A percentile compares a stretch with the other conserved stretches of the same genome.
These are phyloP conservation scores for Pandion haliaetus DNA, from an alignment of 2,113 vertebrate species.

Conservation along the genomic window DNA sequence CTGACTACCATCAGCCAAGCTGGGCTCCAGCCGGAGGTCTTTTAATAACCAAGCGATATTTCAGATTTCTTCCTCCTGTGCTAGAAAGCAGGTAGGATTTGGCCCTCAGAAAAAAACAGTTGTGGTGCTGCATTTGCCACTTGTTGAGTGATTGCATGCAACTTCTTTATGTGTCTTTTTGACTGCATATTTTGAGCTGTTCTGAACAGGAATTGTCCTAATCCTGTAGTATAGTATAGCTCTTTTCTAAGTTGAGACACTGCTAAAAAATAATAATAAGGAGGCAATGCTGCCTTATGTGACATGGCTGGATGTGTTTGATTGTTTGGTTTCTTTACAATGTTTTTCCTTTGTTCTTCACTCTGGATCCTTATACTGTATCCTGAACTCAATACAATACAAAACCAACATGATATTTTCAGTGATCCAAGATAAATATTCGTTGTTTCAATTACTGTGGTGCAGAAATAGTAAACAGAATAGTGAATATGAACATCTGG, in stretches of 20 bases:
- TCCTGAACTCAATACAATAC: neutral
- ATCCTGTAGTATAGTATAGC: neutral
- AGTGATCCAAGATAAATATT: neutral
- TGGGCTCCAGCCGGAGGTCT: neutral
- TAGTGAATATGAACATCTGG: constrained; percentile 15
- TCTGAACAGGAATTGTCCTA: neutral
- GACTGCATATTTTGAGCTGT: neutral
- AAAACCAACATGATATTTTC: neutral
- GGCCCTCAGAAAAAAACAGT: neutral
- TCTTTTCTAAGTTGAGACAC: neutral
- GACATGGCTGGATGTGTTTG: neutral
- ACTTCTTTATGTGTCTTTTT: neutral
- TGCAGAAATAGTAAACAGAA: neutral
- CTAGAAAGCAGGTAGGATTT: neutral
- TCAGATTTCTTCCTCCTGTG: neutral
- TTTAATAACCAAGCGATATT: neutral
- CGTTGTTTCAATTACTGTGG: neutral
- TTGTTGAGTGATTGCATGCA: neutral
- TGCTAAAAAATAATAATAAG: neutral
- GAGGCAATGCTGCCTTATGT: neutral
- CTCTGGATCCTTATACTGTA: neutral
- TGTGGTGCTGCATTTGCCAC: neutral
- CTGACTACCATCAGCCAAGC: neutral
- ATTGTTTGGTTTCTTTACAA: neutral
- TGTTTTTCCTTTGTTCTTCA: neutral